Conservation (phyloP, 2,113 vertebrate species). For the Suncus etruscus region DNA sequence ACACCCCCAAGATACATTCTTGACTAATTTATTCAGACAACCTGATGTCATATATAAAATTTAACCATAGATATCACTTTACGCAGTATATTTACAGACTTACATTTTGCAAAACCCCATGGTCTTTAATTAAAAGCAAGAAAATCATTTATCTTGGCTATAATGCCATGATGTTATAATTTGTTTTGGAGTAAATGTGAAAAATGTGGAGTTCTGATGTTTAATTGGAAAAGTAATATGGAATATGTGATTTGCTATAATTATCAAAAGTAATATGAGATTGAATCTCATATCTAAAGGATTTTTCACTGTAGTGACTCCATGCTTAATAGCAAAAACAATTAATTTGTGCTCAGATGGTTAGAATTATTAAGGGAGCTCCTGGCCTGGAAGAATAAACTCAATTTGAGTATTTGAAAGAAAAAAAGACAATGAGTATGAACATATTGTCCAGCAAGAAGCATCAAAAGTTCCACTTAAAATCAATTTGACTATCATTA, state of each 20-base stretch:
- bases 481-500: not conserved
- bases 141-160: not conserved
- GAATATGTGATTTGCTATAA: not conserved
- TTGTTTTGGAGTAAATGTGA: not conserved
- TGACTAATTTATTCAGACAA: not conserved
- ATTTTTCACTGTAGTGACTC: not conserved
- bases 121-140: conserved; percentile 9
- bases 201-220: not conserved
- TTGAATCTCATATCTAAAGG: not conserved
- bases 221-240: not conserved
- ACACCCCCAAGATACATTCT: not conserved
- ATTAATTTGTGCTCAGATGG: not conserved
- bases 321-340: not conserved
- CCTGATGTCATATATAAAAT: not conserved
- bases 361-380: not conserved
- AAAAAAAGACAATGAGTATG: not conserved
- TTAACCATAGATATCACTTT: not conserved
- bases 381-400: not conserved
- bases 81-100: not conserved
- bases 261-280: not conserved
- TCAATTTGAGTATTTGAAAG: not conserved
- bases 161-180: not conserved
- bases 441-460: not conserved
- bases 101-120: not conserved
- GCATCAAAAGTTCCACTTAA: not conserved